Percentiles rank a stretch among this genome's conserved stretches.
Conservation (phyloP, 30 jellyfish, hydroid and myxozoan species). For the Cassiopea xamachana region DNA sequence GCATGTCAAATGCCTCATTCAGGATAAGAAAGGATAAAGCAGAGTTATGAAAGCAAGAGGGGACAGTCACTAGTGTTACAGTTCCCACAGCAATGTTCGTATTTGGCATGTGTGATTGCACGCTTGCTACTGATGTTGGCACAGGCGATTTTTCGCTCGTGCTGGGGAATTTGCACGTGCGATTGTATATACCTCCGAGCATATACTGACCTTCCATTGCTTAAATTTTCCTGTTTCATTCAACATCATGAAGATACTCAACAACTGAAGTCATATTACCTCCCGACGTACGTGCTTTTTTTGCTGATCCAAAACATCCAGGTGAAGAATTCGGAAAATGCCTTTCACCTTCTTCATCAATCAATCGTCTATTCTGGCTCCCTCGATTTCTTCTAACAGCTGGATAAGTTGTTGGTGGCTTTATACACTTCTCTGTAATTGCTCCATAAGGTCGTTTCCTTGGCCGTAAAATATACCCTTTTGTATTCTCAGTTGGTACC, state of each 20-base stretch:
- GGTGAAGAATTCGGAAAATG: neutral
- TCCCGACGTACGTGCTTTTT: neutral
- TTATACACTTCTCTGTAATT: neutral
- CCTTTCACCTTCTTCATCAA: neutral
- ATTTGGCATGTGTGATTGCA: too few relatives aligned
- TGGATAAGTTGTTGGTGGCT: neutral
- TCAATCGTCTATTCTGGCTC: conserved; percentile 4
- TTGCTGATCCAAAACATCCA: conserved; percentile 35
- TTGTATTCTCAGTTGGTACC: neutral
- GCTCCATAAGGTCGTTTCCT: conserved; percentile 12
- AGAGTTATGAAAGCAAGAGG: too few relatives aligned
- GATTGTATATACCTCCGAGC: too few relatives aligned
- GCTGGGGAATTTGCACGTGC: too few relatives aligned
- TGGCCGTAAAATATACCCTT: neutral
- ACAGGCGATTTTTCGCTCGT: too few relatives aligned
- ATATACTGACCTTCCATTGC: too few relatives aligned
- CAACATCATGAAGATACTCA: neutral
- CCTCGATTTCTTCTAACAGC: neutral
- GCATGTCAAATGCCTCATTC: too few relatives aligned
- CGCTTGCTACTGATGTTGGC: too few relatives aligned
- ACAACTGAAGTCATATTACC: neutral
- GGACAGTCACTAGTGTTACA: too few relatives aligned
- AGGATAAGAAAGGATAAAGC: too few relatives aligned
- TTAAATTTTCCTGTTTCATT: neutral
- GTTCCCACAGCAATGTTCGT: too few relatives aligned